phyloP scores from a whole-genome alignment of 2,888 invertebrate species.

The Chrysolina americana region DNA sequence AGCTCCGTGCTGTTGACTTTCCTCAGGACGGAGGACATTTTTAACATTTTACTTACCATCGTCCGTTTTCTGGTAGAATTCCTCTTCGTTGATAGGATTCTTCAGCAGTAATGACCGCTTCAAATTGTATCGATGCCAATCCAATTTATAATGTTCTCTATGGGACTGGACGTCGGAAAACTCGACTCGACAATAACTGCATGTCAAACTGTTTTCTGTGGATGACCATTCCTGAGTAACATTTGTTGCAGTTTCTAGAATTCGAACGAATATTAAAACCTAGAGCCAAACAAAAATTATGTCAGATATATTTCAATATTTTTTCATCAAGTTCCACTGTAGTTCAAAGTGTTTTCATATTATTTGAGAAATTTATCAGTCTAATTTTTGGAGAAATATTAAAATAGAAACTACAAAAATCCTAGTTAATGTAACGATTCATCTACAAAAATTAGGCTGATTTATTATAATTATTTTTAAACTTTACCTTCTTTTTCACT shows the following conservation, averaged over 20 bases:
- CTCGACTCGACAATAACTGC: conserved; percentile 72
- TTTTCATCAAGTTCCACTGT: no score
- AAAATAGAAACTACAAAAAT: no score
- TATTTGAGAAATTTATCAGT: no score
- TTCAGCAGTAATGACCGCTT: conserved; percentile 79
- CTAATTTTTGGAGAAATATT: no score
- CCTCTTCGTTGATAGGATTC: conserved; percentile 72
- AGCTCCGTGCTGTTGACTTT: neutral
- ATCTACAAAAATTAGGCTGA: neutral
- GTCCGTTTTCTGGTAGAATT: conserved; percentile 72
- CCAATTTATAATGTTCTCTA: conserved; percentile 83
- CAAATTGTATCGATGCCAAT: conserved; percentile 89
- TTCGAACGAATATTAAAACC: conserved; percentile 19
- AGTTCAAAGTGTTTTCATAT: no score
- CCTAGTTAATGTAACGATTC: no score
- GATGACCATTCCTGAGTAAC: conserved; percentile 42
- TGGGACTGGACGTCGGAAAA: conserved; percentile 77
- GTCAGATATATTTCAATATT: neutral
- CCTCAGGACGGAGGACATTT: neutral
- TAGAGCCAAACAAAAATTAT: neutral
- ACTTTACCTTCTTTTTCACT: conserved; percentile 44
- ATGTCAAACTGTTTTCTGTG: conserved; percentile 63
- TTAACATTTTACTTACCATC: conserved; percentile 51
- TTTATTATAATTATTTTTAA: neutral
- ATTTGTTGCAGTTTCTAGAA: conserved; percentile 36